Percentiles rank a stretch among this genome's conserved stretches.
phyloP scores from a whole-genome alignment of 1,140 invertebrate genomes.

The Sitodiplosis mosellana region DNA sequence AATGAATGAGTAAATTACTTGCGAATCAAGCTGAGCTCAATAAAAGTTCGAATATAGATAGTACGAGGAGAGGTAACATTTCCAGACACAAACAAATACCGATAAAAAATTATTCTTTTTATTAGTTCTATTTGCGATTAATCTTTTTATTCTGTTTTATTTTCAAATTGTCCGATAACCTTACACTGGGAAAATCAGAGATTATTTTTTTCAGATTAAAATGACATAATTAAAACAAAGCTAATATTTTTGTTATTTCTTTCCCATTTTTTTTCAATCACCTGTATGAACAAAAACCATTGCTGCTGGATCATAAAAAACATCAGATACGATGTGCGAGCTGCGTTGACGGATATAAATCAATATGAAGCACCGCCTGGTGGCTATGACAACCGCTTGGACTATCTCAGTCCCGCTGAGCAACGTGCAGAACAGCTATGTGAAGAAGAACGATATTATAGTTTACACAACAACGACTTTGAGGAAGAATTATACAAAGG shows the following conservation, averaged over 20 bases:
- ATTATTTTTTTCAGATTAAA: too few relatives aligned
- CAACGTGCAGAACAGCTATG: slow-evolving; percentile 66
- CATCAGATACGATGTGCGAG: slow-evolving; percentile 85
- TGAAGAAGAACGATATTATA: slow-evolving; percentile 79
- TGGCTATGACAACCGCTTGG: slow-evolving; percentile 43
- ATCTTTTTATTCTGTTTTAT: too few relatives aligned
- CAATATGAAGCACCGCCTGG: slow-evolving; percentile 51
- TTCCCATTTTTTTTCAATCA: too few relatives aligned
- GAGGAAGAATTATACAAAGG: slow-evolving; percentile 72
- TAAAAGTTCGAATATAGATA: not conserved
- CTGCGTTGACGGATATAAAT: slow-evolving; percentile 62
- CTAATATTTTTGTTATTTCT: too few relatives aligned
- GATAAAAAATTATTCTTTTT: not conserved
- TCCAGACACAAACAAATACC: not conserved
- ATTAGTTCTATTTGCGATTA: not conserved
- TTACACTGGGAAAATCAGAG: too few relatives aligned
- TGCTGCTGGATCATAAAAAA: too few relatives aligned
- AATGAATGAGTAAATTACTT: too few relatives aligned
- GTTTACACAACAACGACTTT: slow-evolving; percentile 68
- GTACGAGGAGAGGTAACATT: not conserved
- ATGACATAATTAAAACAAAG: too few relatives aligned
- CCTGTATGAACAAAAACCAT: too few relatives aligned
- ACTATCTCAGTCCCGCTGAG: slow-evolving; percentile 58
- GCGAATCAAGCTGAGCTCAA: slow-evolving; percentile 3
- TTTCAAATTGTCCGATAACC: too few relatives aligned